Conservation (phyloP, 2,888 invertebrate genomes). For the Tryphoninae sp. region DNA sequence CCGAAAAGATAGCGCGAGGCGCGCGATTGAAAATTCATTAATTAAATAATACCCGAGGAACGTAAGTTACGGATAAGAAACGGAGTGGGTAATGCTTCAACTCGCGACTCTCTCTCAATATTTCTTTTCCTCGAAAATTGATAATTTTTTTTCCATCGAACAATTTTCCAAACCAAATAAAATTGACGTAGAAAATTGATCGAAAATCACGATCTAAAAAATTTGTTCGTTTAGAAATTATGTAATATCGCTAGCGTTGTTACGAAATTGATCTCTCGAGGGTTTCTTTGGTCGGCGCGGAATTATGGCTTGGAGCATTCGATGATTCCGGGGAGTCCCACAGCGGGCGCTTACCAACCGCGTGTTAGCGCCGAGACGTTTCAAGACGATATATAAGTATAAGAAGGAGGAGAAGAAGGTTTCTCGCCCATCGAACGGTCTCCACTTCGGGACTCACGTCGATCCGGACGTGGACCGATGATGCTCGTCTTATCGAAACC, state of each 20-base stretch:
- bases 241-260: slow-evolving; percentile 22
- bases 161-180: no score
- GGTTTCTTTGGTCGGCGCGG: slow-evolving; percentile 39
- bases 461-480: slow-evolving; percentile 66
- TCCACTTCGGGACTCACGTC: slow-evolving; percentile 57
- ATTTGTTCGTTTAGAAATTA: no score
- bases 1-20: slow-evolving; percentile 50
- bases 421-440: slow-evolving; percentile 65
- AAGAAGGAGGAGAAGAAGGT: slow-evolving; percentile 60
- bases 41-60: slow-evolving; percentile 74
- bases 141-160: background rate
- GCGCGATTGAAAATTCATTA: slow-evolving; percentile 73
- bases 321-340: slow-evolving; percentile 62
- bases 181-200: no score
- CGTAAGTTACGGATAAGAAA: slow-evolving; percentile 46
- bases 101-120: slow-evolving; percentile 23
- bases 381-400: slow-evolving; percentile 68
- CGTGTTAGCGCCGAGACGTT: slow-evolving; percentile 40
- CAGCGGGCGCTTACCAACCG: slow-evolving; percentile 41
- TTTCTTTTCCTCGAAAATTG: slow-evolving; percentile 7
- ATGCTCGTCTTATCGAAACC: slow-evolving; percentile 63
- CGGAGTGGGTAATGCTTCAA: slow-evolving; percentile 63
- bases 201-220: no score
- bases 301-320: slow-evolving; percentile 57
- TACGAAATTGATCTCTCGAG: slow-evolving; percentile 15